Evolutionary conservation across 1,140 invertebrate genomes (phyloP), one percentile per base, ranked within the genome.

Genomic region (Drosophila guanche): DNA sequence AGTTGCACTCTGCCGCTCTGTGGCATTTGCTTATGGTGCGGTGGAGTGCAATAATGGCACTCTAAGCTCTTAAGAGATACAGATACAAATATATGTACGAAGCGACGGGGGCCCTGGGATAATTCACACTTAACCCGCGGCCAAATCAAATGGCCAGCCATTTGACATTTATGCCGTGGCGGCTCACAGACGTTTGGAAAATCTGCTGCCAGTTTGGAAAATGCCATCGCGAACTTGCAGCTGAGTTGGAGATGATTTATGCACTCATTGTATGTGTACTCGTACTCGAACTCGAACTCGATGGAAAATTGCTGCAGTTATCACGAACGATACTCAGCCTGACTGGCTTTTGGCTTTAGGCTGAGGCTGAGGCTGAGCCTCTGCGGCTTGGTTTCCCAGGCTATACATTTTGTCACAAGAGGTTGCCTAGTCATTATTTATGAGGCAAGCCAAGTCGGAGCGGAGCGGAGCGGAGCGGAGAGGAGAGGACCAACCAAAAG

Each of bases 131-230:
- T 74, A 81, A 80, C 76, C 80, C 59, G 76, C 84, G 68, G 73
- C 81, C 77, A 85, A 85, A 81, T 88, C 81, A 85, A 86, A 88
- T 85, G 81, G 81, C 68, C 69, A 77, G 79, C 54, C 81, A 86
- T 85, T 85, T 85, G 81, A 85, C 81, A 85, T 85, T 86, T 85
- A 86, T 86, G 61, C 81, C 53, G 20, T 29, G 60, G 29, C 48
- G 55, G 51, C 40, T 33, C 25, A 58, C 45, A 48, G 43, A 23
- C 43, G 48, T 66, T 51, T 59, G 75, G 79, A 83, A 83, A 81
- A 81, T 43, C 72, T 55, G 20, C 68, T 25, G 37, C 53, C 40
- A 54, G 52, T 56, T 65, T 66, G 74, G 69, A 71, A 81, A 76
- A 84, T 84, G 75, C 67, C 80, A 79, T 55, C 61, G 40, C 42